A percentile compares a stretch with the other conserved stretches of the same genome.
Conservation (phyloP, 2,113 vertebrate genomes). For the Vicugna pacos region DNA sequence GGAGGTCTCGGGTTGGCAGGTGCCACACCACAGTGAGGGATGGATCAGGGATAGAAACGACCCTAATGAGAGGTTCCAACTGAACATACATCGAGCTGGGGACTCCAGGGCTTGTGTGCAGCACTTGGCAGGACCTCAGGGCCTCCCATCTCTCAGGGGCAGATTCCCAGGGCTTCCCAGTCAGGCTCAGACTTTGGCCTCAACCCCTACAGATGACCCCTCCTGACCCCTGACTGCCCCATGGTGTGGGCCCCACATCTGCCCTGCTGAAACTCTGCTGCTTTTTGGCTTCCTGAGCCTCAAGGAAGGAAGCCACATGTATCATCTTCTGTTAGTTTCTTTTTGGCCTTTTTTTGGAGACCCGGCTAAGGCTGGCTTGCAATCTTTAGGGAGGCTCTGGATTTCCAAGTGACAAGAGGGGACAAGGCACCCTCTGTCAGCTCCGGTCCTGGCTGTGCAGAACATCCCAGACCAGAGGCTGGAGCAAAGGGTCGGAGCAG, state of each 20-base stretch:
- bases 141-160: background rate
- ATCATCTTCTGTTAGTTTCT: slow-evolving; percentile 4
- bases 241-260: background rate
- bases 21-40: background rate
- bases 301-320: background rate
- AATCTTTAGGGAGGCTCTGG: background rate
- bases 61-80: background rate
- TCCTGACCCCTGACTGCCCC: background rate
- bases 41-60: background rate
- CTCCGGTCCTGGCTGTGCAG: background rate
- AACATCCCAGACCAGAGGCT: background rate
- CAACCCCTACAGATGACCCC: background rate
- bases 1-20: background rate
- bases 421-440: background rate
- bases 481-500: background rate
- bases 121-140: background rate
- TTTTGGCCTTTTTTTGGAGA: background rate
- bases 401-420: background rate
- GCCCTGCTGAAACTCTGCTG: background rate
- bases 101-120: background rate
- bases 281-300: background rate
- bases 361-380: background rate
- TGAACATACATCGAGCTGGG: accelerated
- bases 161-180: background rate
- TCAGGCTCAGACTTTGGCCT: background rate